These are phyloP conservation scores for Bombylius major DNA, from an alignment of 2,888 invertebrate species.

Conservation along the genomic window DNA sequence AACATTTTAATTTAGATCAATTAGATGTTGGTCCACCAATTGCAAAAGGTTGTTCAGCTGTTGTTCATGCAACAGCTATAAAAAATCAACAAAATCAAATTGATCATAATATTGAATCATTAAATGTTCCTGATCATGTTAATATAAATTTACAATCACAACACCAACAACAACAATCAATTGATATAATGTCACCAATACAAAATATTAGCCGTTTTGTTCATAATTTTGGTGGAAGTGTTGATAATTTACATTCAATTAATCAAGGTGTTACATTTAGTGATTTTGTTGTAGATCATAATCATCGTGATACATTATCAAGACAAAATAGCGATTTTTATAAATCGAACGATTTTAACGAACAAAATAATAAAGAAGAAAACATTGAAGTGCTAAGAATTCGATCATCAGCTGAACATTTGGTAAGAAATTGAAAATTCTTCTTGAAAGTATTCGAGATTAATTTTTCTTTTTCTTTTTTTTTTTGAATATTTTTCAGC, in stretches of 20 bases:
- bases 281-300: constrained; percentile 19
- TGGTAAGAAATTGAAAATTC: constrained; percentile 3
- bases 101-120: not conserved
- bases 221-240: constrained; percentile 33
- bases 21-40: constrained; percentile 57
- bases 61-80: constrained; percentile 58
- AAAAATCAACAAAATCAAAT: constrained; percentile 21
- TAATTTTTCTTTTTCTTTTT: no score
- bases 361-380: no score
- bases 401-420: not conserved
- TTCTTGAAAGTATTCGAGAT: not conserved
- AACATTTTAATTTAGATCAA: constrained; percentile 43
- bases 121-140: not conserved
- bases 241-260: constrained; percentile 29
- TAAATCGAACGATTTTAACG: no score
- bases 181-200: constrained; percentile 30
- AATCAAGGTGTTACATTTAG: constrained; percentile 24
- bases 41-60: constrained; percentile 70
- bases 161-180: not conserved
- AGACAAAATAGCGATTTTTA: no score
- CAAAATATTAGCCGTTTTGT: constrained; percentile 34
- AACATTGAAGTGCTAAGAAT: not conserved
- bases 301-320: no score
- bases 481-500: not conserved
- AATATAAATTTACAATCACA: not conserved